Conservation (phyloP, 2,113 vertebrate species). For the Sturnira hondurensis region DNA sequence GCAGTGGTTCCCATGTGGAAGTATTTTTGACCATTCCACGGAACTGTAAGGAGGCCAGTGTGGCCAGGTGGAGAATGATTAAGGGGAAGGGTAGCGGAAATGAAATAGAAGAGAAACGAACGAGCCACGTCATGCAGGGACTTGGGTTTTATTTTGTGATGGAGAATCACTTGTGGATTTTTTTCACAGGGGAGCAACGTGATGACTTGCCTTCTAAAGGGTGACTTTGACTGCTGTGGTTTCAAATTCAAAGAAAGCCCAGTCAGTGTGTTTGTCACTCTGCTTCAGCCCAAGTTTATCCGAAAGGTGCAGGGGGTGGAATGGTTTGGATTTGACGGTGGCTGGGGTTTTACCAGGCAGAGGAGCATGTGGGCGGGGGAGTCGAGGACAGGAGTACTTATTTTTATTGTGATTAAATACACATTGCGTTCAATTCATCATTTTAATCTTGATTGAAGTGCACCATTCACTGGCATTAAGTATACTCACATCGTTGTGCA, state of each 20-base stretch:
- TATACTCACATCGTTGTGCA: neutral
- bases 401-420: neutral
- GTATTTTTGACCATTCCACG: neutral
- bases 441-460: neutral
- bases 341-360: neutral
- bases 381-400: neutral
- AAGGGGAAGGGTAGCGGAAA: neutral
- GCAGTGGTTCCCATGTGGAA: fast-evolving
- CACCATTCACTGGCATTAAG: neutral
- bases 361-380: neutral
- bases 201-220: neutral
- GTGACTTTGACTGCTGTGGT: neutral
- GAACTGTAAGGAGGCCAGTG: neutral
- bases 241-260: neutral
- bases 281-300: neutral
- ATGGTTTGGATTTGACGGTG: neutral
- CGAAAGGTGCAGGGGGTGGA: neutral
- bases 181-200: neutral
- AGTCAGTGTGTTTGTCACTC: neutral
- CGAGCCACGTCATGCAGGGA: fast-evolving
- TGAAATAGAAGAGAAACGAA: neutral
- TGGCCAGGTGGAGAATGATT: neutral
- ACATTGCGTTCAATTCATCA: neutral
- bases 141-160: neutral
- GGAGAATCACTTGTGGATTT: neutral